Evolutionary conservation across 2,113 vertebrate species (phyloP).

Genomic region (Clarias macrocephalus): DNA sequence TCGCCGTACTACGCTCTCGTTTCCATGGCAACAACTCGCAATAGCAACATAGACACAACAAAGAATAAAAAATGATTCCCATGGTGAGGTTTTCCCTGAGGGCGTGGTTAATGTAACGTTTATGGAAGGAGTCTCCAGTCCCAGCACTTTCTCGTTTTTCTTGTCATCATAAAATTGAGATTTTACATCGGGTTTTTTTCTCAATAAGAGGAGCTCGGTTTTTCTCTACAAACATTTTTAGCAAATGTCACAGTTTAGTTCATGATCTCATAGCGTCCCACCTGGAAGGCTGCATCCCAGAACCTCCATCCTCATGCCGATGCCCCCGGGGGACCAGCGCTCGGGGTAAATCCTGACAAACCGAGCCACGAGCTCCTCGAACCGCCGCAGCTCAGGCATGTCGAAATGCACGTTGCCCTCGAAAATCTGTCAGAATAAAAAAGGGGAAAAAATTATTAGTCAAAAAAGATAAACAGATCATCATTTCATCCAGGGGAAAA

Average conservation of each 20-base stretch:
- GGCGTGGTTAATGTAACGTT: neutral
- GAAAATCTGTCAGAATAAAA: slow-evolving; percentile 77
- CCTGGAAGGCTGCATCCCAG: slow-evolving; percentile 95
- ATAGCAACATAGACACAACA: neutral
- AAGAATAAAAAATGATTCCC: too few species aligned
- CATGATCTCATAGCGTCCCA: slow-evolving; percentile 63
- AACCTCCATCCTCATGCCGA: slow-evolving; percentile 96
- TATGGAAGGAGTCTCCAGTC: neutral
- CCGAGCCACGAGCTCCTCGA: slow-evolving; percentile 85
- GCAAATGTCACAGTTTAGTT: too few species aligned
- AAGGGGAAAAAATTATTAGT: neutral
- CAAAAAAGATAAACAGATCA: neutral
- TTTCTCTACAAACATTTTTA: neutral
- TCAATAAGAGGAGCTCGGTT: neutral
- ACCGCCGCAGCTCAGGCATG: slow-evolving; percentile 90
- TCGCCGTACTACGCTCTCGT: neutral
- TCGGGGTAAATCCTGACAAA: slow-evolving; percentile 88
- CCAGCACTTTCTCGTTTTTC: neutral
- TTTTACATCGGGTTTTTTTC: too few species aligned
- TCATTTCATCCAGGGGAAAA: too few species aligned
- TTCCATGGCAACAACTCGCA: neutral
- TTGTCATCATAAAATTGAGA: too few species aligned
- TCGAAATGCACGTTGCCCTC: slow-evolving; percentile 97
- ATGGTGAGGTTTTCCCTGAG: too few species aligned
- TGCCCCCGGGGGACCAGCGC: slow-evolving; percentile 92